Conservation (phyloP, 2,888 invertebrate genomes). For the Emmelina monodactyla region DNA sequence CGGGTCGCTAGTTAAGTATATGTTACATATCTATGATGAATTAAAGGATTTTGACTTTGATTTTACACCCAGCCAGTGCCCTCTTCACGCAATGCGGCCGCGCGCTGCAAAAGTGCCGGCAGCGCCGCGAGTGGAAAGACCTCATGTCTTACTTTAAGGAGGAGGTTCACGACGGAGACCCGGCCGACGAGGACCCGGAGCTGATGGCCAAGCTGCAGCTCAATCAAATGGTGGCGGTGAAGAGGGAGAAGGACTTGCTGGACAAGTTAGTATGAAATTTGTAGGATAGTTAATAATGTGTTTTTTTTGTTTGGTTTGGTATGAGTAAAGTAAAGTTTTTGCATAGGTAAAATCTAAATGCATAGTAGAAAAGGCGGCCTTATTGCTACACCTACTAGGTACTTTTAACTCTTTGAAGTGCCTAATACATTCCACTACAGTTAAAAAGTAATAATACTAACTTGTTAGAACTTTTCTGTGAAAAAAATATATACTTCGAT, state of each 20-base stretch:
- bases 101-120: conserved; percentile 34
- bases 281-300: too few species aligned
- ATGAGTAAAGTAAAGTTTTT: not conserved
- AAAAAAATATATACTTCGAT: too few species aligned
- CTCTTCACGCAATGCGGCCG: conserved; percentile 39
- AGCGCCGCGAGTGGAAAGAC: conserved; percentile 41
- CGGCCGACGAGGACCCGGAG: conserved; percentile 59
- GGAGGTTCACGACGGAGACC: conserved; percentile 41
- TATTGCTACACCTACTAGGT: too few species aligned
- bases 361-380: too few species aligned
- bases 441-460: too few species aligned
- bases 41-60: too few species aligned
- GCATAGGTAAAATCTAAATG: too few species aligned
- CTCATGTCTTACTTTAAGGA: conserved; percentile 30
- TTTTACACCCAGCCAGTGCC: conserved; percentile 25
- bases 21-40: too few species aligned
- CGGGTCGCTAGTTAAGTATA: too few species aligned
- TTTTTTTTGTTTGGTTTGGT: conserved; percentile 2
- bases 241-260: conserved; percentile 29
- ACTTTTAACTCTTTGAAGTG: too few species aligned
- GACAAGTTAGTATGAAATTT: conserved; percentile 26
- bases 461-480: too few species aligned
- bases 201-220: conserved; percentile 58
- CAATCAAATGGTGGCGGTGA: conserved; percentile 37
- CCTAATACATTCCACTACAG: too few species aligned